Evolutionary conservation across 2,888 invertebrate species (phyloP).

Genomic region (Pteria penguin): DNA sequence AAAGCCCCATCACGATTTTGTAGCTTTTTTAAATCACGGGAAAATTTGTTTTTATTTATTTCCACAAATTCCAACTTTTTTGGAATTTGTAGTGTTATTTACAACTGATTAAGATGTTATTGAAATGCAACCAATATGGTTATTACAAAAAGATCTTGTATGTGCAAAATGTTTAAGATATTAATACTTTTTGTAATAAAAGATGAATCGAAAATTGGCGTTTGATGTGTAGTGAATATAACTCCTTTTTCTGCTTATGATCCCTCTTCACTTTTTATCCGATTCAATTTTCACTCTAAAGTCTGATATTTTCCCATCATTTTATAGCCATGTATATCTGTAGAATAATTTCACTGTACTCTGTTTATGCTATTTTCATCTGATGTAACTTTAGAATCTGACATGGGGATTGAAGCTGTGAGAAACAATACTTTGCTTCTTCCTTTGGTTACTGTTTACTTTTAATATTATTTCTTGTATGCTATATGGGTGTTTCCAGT

Average conservation of each 20-base stretch:
- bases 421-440: neutral
- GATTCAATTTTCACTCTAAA: neutral
- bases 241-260: neutral
- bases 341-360: neutral
- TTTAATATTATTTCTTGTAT: neutral
- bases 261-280: neutral
- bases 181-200: slow-evolving; percentile 56
- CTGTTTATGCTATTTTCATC: neutral
- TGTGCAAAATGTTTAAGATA: slow-evolving; percentile 50
- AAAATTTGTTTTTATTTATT: slow-evolving; percentile 39
- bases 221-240: neutral
- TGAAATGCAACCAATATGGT: slow-evolving; percentile 7
- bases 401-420: neutral
- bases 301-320: neutral
- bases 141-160: slow-evolving; percentile 47
- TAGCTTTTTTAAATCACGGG: slow-evolving; percentile 27
- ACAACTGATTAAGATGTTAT: neutral
- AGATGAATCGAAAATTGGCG: slow-evolving; percentile 13
- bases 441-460: neutral
- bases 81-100: slow-evolving; percentile 5
- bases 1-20: slow-evolving; percentile 10
- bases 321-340: neutral
- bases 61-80: slow-evolving; percentile 9
- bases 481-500: neutral
- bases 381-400: neutral